Percentiles rank a stretch among this genome's conserved stretches.
Evolutionary conservation across 35 echinoderm and acorn worm species (phyloP).

Genomic region (Ptychodera flava): DNA sequence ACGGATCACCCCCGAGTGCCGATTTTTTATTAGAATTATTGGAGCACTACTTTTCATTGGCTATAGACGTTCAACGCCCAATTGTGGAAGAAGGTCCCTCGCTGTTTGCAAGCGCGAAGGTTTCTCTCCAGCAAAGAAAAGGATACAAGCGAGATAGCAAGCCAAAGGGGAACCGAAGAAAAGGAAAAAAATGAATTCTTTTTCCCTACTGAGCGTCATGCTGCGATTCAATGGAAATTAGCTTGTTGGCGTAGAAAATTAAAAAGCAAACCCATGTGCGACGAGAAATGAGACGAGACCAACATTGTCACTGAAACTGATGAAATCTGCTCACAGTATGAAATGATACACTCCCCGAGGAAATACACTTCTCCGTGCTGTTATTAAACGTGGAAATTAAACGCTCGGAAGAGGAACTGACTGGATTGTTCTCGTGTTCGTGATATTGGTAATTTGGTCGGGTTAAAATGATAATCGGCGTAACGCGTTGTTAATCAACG

Average conservation of each 20-base stretch:
- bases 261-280: not conserved
- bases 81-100: too few relatives aligned
- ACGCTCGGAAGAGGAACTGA: not conserved
- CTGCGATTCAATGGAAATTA: not conserved
- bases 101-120: too few relatives aligned
- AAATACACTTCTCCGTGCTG: not conserved
- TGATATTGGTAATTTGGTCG: not conserved
- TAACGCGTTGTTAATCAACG: not conserved
- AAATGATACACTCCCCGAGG: not conserved
- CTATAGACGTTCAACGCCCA: too few relatives aligned
- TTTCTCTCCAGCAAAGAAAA: too few relatives aligned
- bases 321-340: not conserved
- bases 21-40: too few relatives aligned
- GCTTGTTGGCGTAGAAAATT: not conserved
- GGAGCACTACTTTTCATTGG: too few relatives aligned
- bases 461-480: not conserved
- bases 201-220: not conserved
- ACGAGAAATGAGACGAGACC: not conserved
- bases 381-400: constrained; percentile 2
- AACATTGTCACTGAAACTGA: not conserved
- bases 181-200: too few relatives aligned
- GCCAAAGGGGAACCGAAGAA: too few relatives aligned
- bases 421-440: not conserved
- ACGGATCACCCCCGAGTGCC: too few relatives aligned
- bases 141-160: too few relatives aligned